phyloP scores from a whole-genome alignment of 1,140 invertebrate genomes.

The Diploscapter pachys region DNA sequence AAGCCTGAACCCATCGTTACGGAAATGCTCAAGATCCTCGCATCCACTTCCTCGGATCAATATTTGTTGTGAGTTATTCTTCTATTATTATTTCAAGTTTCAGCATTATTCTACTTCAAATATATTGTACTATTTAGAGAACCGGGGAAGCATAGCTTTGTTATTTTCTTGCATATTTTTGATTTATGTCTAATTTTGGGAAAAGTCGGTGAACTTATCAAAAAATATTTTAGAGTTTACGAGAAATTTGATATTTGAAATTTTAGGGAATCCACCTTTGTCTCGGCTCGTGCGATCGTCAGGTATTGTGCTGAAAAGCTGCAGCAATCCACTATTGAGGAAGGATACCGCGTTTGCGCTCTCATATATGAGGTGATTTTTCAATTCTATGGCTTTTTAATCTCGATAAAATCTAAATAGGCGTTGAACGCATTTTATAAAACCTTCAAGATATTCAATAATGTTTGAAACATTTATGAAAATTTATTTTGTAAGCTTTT shows the following conservation, averaged over 20 bases:
- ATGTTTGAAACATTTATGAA: no score
- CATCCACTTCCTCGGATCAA: constrained; percentile 15
- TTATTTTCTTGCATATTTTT: not conserved
- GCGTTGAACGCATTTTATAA: no score
- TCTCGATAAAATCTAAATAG: no score
- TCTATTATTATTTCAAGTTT: not conserved
- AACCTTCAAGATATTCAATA: no score
- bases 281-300: constrained; percentile 24
- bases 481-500: no score
- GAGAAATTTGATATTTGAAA: not conserved
- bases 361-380: constrained; percentile 5
- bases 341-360: constrained; percentile 14
- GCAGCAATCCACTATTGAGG: constrained; percentile 14
- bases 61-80: constrained; percentile 20
- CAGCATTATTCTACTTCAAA: no score
- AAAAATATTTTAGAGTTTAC: not conserved
- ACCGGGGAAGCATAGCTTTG: not conserved
- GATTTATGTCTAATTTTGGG: not conserved
- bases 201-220: not conserved
- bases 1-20: constrained; percentile 46
- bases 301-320: constrained; percentile 1
- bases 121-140: no score
- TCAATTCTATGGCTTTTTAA: not conserved
- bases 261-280: constrained; percentile 24
- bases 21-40: constrained; percentile 45